phyloP scores from a whole-genome alignment of 2,888 invertebrate genomes.

The Heterodera filipjevi region DNA sequence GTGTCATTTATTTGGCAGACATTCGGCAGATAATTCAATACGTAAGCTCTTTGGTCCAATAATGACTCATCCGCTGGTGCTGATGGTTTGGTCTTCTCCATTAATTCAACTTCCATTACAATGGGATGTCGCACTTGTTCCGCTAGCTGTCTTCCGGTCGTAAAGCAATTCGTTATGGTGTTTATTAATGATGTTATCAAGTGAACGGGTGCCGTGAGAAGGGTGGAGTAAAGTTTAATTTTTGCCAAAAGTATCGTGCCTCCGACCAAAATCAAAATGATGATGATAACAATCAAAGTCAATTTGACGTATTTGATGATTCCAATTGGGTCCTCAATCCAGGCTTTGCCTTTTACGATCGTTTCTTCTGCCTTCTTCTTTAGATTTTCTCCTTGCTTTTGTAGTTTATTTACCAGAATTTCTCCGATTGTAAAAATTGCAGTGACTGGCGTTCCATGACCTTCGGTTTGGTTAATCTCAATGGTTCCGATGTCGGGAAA shows the following conservation, averaged over 20 bases:
- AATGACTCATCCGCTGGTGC: neutral
- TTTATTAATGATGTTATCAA: neutral
- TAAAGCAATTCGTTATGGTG: neutral
- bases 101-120: neutral
- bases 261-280: neutral
- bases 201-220: neutral
- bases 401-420: neutral
- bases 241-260: neutral
- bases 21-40: neutral
- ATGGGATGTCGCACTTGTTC: neutral
- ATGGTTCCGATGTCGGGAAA: neutral
- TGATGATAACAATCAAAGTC: neutral
- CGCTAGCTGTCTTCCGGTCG: neutral
- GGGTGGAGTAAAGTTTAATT: neutral
- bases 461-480: neutral
- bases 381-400: neutral
- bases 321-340: conserved; percentile 10
- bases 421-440: neutral
- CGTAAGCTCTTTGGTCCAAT: neutral
- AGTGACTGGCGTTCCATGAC: neutral
- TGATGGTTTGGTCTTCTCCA: neutral
- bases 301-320: conserved; percentile 3
- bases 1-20: neutral
- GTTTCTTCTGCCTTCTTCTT: neutral
- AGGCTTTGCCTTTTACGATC: conserved; percentile 3